Conservation (phyloP, 1,140 invertebrate species). For the Cherax destructor region DNA sequence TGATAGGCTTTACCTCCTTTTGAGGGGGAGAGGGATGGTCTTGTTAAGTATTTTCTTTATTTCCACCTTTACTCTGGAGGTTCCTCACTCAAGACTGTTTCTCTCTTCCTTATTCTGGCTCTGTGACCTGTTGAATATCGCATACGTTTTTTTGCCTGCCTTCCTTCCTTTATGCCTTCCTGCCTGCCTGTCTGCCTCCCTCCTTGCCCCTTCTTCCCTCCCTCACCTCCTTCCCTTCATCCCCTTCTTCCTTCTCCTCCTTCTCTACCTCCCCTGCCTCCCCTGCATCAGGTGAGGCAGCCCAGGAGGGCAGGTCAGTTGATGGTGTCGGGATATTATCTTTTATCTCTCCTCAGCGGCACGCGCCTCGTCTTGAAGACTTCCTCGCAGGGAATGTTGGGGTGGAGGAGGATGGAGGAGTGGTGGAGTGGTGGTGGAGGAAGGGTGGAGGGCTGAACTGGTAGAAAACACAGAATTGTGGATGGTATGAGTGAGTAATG, state of each 20-base stretch:
- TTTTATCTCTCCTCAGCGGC: constrained; percentile 6
- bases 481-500: no score
- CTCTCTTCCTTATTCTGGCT: no score
- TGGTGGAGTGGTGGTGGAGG: not conserved
- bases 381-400: not conserved
- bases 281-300: not conserved
- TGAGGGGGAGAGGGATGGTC: no score
- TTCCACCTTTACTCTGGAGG: no score
- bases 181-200: not conserved
- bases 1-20: no score
- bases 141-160: not conserved
- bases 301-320: not conserved
- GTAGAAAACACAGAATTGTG: not conserved
- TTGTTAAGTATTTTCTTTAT: no score
- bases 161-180: not conserved
- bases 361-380: constrained; percentile 3
- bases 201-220: not conserved
- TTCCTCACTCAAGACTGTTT: no score
- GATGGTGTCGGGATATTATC: constrained; percentile 23
- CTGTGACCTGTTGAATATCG: not conserved
- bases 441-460: not conserved
- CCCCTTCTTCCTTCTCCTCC: no score
- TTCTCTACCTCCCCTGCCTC: not conserved
- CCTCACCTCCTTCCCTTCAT: not conserved
- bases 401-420: not conserved